A percentile compares a stretch with the other conserved stretches of the same genome.
Evolutionary conservation across 2,113 vertebrate genomes (phyloP).

Genomic region (Thalassoma bifasciatum): DNA sequence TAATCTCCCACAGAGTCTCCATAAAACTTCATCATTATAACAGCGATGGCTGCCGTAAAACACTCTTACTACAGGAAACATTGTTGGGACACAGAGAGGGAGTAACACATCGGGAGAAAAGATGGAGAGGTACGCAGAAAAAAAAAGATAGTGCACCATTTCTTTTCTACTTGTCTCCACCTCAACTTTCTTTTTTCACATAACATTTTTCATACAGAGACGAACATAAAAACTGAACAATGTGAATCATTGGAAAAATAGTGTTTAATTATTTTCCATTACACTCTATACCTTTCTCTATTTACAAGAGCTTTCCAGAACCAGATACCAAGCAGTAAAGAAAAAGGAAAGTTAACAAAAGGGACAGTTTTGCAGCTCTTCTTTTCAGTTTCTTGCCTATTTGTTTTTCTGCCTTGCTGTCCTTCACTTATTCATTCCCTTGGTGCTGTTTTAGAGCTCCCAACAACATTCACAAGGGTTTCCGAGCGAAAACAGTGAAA

Average conservation of each 20-base stretch:
- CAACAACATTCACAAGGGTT: constrained; percentile 2
- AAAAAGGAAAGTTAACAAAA: not conserved
- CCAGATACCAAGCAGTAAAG: not conserved
- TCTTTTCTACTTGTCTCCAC: not conserved
- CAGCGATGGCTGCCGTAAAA: constrained; percentile 70
- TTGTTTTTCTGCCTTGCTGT: not conserved
- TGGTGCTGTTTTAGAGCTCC: constrained; percentile 34
- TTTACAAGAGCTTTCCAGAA: constrained; percentile 6
- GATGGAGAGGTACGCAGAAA: not conserved
- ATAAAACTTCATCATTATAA: constrained; percentile 82
- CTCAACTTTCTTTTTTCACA: not conserved
- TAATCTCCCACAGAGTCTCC: constrained; percentile 81
- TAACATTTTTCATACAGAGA: not conserved
- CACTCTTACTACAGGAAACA: constrained; percentile 62
- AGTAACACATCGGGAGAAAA: constrained; percentile 4
- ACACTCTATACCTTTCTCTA: constrained; percentile 3
- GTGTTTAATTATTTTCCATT: not conserved
- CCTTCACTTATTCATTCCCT: not conserved
- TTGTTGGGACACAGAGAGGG: constrained; percentile 18
- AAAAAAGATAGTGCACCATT: too few species aligned
- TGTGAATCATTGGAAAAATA: not conserved
- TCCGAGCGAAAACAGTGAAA: not conserved
- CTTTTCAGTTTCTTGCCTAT: not conserved
- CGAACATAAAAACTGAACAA: constrained; percentile 1
- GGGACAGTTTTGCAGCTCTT: not conserved